Percentiles rank a stretch among this genome's conserved stretches.
phyloP scores from a whole-genome alignment of 2,888 invertebrate genomes.

The Zaprionus lineosus region DNA sequence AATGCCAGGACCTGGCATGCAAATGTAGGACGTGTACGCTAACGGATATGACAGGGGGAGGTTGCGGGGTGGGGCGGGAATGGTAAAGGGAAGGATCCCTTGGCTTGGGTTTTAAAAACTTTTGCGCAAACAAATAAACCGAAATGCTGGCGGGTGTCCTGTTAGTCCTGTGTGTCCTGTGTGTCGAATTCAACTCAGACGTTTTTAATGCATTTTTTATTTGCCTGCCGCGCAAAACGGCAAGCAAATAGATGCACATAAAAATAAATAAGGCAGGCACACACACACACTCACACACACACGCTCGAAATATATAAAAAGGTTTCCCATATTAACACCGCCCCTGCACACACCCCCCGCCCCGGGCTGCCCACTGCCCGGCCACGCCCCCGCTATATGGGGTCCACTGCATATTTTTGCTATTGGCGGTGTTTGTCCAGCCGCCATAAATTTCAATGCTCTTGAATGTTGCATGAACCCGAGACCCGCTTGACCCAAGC shows the following conservation, averaged over 20 bases:
- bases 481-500: background rate
- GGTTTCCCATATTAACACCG: conserved; percentile 65
- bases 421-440: conserved; percentile 68
- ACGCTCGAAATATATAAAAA: conserved; percentile 38
- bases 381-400: too few species aligned
- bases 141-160: conserved; percentile 39
- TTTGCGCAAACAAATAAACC: conserved; percentile 56
- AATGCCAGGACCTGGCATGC: conserved; percentile 57
- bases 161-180: conserved; percentile 22
- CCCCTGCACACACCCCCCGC: conserved; percentile 2
- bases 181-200: conserved; percentile 53
- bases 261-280: conserved; percentile 72
- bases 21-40: conserved; percentile 54
- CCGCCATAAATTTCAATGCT: conserved; percentile 78
- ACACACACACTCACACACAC: conserved; percentile 9
- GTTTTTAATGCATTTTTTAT: conserved; percentile 77
- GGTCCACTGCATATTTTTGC: conserved; percentile 54
- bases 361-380: background rate
- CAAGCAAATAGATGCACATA: conserved; percentile 76
- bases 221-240: conserved; percentile 67
- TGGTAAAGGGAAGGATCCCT: too few species aligned
- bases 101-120: too few species aligned
- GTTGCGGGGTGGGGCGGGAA: too few species aligned
- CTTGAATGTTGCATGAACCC: conserved; percentile 71
- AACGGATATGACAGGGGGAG: too few species aligned